Evolutionary conservation across 2,797 vertebrate genomes (phyloP).

Genomic region (Megalops cyprinoides): DNA sequence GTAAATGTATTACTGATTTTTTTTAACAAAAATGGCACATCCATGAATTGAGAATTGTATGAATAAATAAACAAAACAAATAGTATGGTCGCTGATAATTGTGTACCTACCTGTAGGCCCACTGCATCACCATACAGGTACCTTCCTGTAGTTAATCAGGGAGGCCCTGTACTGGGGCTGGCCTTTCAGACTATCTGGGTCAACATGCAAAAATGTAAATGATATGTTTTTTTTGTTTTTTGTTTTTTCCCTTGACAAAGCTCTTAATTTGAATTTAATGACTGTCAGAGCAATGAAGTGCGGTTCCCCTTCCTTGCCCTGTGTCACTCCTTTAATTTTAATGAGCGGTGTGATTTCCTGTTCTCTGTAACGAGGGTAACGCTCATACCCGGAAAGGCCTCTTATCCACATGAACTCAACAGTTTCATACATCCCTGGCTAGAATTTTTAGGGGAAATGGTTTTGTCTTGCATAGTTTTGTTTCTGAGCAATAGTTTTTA

Average conservation of each 20-base stretch:
- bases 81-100: too few species aligned
- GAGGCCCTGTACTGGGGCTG: not conserved
- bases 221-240: slow-evolving; percentile 6
- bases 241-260: not conserved
- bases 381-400: not conserved
- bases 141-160: not conserved
- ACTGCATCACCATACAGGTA: too few species aligned
- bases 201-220: slow-evolving; percentile 3
- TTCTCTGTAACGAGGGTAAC: slow-evolving; percentile 4
- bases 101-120: too few species aligned
- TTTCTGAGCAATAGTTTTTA: not conserved
- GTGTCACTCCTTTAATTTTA: slow-evolving; percentile 30
- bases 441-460: not conserved
- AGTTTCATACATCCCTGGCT: slow-evolving; percentile 12
- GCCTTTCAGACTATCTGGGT: not conserved
- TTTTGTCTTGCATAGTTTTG: not conserved
- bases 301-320: slow-evolving; percentile 2
- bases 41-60: too few species aligned
- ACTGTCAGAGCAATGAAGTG: slow-evolving; percentile 5
- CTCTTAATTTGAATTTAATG: slow-evolving; percentile 11
- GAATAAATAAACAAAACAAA: too few species aligned
- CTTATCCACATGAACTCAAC: slow-evolving; percentile 3
- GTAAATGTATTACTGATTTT: too few species aligned
- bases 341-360: slow-evolving; percentile 26
- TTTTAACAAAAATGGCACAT: too few species aligned